Evolutionary conservation across 1,140 invertebrate genomes (phyloP), one percentile per base, ranked within the genome.

Genomic region (Leguminivora glycinivorella): DNA sequence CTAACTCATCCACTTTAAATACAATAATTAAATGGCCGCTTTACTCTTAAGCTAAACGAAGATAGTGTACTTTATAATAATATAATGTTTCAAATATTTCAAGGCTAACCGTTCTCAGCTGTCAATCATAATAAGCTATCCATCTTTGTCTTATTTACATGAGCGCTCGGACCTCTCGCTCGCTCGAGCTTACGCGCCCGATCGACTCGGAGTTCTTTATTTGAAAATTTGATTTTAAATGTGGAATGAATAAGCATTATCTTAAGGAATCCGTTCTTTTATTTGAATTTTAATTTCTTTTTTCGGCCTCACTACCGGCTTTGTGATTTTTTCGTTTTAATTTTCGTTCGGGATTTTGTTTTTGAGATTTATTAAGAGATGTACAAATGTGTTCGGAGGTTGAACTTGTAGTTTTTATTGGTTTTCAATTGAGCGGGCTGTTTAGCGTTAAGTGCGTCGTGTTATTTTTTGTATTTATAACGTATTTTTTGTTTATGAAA

Each of bases 51-150:
- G 84, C 79, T 75, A 69, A 79, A 79, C 76, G 77, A 86, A 89
- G 85, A 90, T 91, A 91, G 89, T 91, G 89, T 91, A 90, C 89
- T 91, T 91, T 89, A 90, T 91, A 91, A 90, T 89, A 90, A 91
- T 91, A 91, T 91, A 91, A 91, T 91, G 89, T 90, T 91, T 91
- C 88, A 91, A 91, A 91, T 91, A 91, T 91, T 91, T 91, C 89
- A 91, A 91, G 89, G 89, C 86, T 89, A 89, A 90, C 89, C 89
- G 89, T 90, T 91, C 88, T 90, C 87, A 91, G 86, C 89, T 91
- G 89, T 91, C 89, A 91, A 91, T 91, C 89, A 91, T 91, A 89
- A 90, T 89, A 89, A 86, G 84, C 83, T 89, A 87, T 84, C 81
- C 79, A 75, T 89, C 89, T 89, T 82, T 80, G 71, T 90, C 85